Percentiles rank a stretch among this genome's conserved stretches.
Conservation (phyloP, 2,113 vertebrate species). For the Elephantulus edwardii region DNA sequence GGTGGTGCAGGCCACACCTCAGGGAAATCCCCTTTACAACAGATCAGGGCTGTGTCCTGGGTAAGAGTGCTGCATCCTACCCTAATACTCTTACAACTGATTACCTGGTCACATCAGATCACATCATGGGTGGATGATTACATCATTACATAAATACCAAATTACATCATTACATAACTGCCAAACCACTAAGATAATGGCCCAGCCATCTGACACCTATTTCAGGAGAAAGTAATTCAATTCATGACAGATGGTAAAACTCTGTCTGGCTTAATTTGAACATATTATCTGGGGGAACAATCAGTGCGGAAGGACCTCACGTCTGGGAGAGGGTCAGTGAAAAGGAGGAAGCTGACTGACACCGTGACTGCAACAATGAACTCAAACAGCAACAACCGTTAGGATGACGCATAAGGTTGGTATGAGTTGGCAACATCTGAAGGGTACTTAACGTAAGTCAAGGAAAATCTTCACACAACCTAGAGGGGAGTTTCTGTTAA, state of each 20-base stretch:
- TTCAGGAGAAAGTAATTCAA: neutral
- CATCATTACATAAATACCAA: no score
- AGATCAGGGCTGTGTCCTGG: no score
- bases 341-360: neutral
- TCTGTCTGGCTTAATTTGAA: neutral
- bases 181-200: neutral
- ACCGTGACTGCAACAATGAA: neutral
- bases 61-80: no score
- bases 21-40: no score
- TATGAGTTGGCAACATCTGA: neutral
- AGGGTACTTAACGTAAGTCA: neutral
- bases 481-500: slow-evolving; percentile 30
- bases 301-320: neutral
- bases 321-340: neutral
- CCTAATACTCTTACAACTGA: no score
- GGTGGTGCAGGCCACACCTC: no score
- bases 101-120: no score
- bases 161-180: neutral
- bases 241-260: neutral
- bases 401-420: neutral
- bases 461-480: neutral
- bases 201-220: neutral
- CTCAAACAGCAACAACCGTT: neutral
- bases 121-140: no score
- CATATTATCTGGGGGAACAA: neutral